A percentile compares a stretch with the other conserved stretches of the same genome.
phyloP scores from a whole-genome alignment of 2,113 vertebrate genomes.

The Microtus ochrogaster region DNA sequence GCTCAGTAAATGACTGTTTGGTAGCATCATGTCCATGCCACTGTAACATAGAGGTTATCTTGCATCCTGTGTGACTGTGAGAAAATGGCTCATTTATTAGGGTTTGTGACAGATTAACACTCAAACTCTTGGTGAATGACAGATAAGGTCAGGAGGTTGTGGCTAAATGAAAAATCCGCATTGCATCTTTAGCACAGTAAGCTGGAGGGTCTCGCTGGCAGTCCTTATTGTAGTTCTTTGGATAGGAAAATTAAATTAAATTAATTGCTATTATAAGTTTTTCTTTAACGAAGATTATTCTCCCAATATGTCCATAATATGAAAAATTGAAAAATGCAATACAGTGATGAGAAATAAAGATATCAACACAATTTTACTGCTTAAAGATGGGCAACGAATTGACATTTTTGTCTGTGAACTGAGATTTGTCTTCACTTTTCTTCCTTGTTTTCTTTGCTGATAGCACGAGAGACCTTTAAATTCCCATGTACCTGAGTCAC shows the following conservation, averaged over 20 bases:
- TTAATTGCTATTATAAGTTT: conserved; percentile 9
- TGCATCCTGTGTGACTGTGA: neutral
- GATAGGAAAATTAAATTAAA: neutral
- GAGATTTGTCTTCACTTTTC: conserved; percentile 54
- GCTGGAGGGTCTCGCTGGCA: neutral
- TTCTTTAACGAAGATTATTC: conserved; percentile 23
- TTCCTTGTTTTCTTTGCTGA: conserved; percentile 69
- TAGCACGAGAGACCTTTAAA: conserved; percentile 68
- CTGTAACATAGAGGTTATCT: neutral
- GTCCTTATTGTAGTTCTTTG: neutral
- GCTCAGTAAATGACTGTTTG: neutral
- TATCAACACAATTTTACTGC: neutral
- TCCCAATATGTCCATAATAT: neutral
- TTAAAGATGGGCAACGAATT: neutral
- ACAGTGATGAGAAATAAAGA: conserved; percentile 39
- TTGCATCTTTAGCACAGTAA: neutral
- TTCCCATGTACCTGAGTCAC: conserved; percentile 77
- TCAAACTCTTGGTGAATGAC: neutral
- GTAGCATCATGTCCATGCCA: neutral
- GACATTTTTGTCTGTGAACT: conserved; percentile 50
- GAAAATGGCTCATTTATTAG: neutral
- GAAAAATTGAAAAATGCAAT: conserved; percentile 22
- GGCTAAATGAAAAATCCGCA: neutral
- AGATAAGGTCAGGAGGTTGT: neutral
- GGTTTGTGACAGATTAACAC: neutral